These are phyloP conservation scores for Oophaga pumilio DNA, from an alignment of 2,113 vertebrate species.

Conservation along the genomic window DNA sequence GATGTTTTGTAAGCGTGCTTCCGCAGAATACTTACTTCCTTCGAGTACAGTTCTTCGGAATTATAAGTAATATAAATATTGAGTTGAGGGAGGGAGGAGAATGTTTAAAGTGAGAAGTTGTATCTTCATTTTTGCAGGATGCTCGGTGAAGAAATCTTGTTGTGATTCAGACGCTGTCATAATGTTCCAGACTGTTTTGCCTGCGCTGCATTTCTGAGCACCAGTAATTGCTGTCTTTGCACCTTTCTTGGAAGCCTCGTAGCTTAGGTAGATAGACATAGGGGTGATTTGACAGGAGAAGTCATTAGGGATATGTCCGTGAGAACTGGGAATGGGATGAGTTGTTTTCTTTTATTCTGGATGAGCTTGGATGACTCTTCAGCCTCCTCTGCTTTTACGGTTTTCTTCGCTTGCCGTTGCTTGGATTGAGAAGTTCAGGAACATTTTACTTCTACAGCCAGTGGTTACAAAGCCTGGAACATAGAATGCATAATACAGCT, in stretches of 20 bases:
- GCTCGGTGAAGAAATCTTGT: background rate
- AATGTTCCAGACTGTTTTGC: background rate
- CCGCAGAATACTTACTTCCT: background rate
- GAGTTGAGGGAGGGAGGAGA: background rate
- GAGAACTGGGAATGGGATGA: background rate
- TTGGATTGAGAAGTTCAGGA: background rate
- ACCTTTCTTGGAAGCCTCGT: background rate
- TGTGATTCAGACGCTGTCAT: conserved; percentile 28
- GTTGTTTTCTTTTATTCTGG: background rate
- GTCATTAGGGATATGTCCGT: background rate
- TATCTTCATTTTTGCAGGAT: conserved; percentile 1
- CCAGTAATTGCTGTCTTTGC: conserved; percentile 18
- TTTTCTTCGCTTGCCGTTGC: no score
- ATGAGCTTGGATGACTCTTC: background rate
- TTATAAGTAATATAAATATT: background rate
- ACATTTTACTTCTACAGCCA: background rate
- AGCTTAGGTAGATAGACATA: background rate
- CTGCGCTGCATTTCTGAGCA: background rate
- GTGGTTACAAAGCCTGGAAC: background rate
- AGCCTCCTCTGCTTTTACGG: background rate
- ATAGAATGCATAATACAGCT: background rate
- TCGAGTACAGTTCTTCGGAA: background rate
- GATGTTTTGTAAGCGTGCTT: background rate
- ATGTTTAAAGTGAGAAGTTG: conserved; percentile 2
- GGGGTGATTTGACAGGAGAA: background rate